These are phyloP conservation scores for Falcaria lacertinaria DNA, from an alignment of 2,888 invertebrate genomes.

Conservation along the genomic window DNA sequence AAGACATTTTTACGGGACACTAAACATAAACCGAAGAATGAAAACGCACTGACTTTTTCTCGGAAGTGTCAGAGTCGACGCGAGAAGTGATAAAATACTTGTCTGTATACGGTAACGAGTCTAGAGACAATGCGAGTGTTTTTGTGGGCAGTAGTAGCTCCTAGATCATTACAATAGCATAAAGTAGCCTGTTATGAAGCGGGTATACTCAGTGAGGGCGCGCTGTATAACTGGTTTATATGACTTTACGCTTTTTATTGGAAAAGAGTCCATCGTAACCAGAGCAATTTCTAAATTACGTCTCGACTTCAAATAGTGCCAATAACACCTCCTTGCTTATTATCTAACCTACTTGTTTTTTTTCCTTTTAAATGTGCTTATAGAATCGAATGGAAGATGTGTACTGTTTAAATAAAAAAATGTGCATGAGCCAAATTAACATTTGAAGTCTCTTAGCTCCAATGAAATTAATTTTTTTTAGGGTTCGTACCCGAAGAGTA, in stretches of 20 bases:
- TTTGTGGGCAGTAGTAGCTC: constrained; percentile 60
- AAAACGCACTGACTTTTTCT: constrained; percentile 32
- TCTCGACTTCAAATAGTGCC: constrained; percentile 24
- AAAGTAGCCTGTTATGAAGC: constrained; percentile 74
- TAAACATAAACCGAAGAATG: constrained; percentile 9
- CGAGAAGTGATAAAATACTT: constrained; percentile 60
- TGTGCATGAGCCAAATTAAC: too few species aligned
- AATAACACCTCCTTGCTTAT: constrained; percentile 7
- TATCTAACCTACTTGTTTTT: background rate
- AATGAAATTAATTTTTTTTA: too few species aligned
- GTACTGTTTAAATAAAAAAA: background rate
- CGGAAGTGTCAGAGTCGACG: constrained; percentile 46
- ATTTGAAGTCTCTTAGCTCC: too few species aligned
- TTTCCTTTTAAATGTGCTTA: background rate
- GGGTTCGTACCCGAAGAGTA: too few species aligned
- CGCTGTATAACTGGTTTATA: constrained; percentile 58
- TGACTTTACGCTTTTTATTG: constrained; percentile 59
- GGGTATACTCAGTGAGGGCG: constrained; percentile 55
- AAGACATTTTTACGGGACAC: background rate
- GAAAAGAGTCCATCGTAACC: constrained; percentile 47
- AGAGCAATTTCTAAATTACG: constrained; percentile 42
- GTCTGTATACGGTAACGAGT: constrained; percentile 52
- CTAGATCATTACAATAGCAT: constrained; percentile 76
- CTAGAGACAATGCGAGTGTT: constrained; percentile 67
- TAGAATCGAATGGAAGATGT: background rate